Percentiles rank a stretch among this genome's conserved stretches.
phyloP scores from a whole-genome alignment of 92 coral and sea anemone species.

The Siderastrea radians region DNA sequence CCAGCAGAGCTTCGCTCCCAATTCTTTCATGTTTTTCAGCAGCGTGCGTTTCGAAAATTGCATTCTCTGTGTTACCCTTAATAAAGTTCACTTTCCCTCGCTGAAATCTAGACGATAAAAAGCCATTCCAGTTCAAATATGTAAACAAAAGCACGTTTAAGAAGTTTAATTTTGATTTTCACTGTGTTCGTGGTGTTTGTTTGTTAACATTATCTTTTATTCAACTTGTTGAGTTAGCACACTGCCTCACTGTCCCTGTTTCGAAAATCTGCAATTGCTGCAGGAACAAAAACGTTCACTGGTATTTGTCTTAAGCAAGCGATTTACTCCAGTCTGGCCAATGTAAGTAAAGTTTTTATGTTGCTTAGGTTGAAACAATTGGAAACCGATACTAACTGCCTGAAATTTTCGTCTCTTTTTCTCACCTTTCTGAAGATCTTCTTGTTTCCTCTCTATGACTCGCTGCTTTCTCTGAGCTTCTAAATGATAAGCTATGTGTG shows the following conservation, averaged over 20 bases:
- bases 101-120: not conserved
- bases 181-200: not conserved
- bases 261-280: too few species aligned
- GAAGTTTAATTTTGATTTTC: not conserved
- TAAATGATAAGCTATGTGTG: slow-evolving; percentile 77
- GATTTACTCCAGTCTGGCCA: too few species aligned
- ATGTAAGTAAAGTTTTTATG: too few species aligned
- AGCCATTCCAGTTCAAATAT: not conserved
- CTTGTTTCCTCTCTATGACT: slow-evolving; percentile 82
- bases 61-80: not conserved
- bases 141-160: not conserved
- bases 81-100: not conserved
- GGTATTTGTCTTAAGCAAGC: too few species aligned
- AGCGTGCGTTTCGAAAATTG: too few species aligned
- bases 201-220: too few species aligned
- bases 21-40: too few species aligned
- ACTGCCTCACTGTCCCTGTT: too few species aligned
- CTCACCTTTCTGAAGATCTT: slow-evolving; percentile 54
- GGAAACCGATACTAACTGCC: not conserved
- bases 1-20: too few species aligned
- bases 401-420: not conserved
- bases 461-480: slow-evolving; percentile 92
- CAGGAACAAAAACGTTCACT: too few species aligned
- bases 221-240: too few species aligned
- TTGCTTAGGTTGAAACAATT: too few species aligned